Base-by-base conservation (phyloP, 1,140 invertebrate species). In the Listronotus bonariensis region DNA sequence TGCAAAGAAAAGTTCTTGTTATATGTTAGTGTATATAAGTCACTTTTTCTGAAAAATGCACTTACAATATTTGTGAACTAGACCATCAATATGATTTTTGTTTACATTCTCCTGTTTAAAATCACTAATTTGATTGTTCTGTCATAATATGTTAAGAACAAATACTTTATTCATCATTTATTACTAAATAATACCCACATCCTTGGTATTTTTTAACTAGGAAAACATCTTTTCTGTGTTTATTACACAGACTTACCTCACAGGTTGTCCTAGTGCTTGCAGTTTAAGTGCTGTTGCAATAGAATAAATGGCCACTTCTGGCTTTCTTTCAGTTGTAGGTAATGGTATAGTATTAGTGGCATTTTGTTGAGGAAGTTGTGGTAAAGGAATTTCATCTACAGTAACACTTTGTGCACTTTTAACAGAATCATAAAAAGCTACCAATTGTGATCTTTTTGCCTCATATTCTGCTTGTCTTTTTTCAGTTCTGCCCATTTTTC, bases 381-480 rank as follows among this genome's bases (percentile, higher is more conserved):
- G 95, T 60, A 98, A 80, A 8, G 95, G 95, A 81, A 99, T 98
- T 79, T 98, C 95, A 82, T 98, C 95, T n/a, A 98, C 86, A 81
- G 92, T 90, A 1, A 98, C 95, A 76, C 93, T 91, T 77, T 98
- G 95, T 8, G 96, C 95, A 83, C 93, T 92, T 74, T 89, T 88
- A 0, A 98, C 96, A 66, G 95, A 94, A 79, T 98, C 95, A 82
- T 91, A 98, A 80, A 95, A 97, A 38, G 92, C 89, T 48, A 96
- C 90, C 51, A 97, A 80, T 77, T 94, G 88, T 74, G 87, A 86
- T 74, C 92, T 82, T 75, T 93, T 87, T 74, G 92, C 91, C 77
- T 98, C 95, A 84, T 99, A 98, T 65, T 98, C 95, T 62, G 88
- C 84, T 80, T 97, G 90, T 77, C 94, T 89, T 66, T 92, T 77